Evolutionary conservation across 2,797 vertebrate genomes (phyloP).

Genomic region (Gobio occitaniae): DNA sequence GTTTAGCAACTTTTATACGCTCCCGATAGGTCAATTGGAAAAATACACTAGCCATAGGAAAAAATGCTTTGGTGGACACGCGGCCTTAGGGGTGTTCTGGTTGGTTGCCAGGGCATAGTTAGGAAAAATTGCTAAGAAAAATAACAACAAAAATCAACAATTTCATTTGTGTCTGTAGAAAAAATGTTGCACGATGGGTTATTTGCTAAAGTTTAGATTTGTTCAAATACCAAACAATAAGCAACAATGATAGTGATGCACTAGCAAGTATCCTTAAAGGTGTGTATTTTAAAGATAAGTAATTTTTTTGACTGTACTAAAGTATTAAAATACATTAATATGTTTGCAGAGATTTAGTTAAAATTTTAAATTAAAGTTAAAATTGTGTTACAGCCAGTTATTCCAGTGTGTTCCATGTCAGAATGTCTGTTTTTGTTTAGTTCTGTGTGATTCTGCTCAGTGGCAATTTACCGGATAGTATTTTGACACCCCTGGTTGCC

Average conservation of each 20-base stretch:
- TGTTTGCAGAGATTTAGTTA: too few relatives aligned
- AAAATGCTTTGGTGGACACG: too few relatives aligned
- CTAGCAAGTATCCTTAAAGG: not conserved
- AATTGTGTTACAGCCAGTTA: not conserved
- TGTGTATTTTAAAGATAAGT: too few relatives aligned
- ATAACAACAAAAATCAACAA: not conserved
- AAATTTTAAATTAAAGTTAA: too few relatives aligned
- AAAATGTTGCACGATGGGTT: not conserved
- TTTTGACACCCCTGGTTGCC: not conserved
- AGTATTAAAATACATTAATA: too few relatives aligned
- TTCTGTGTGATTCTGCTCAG: not conserved
- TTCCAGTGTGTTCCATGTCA: not conserved
- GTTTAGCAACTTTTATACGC: too few relatives aligned
- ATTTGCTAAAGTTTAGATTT: not conserved
- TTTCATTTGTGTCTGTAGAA: not conserved
- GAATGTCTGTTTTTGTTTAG: not conserved
- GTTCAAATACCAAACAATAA: not conserved
- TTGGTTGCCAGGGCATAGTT: not conserved
- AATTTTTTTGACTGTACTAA: too few relatives aligned
- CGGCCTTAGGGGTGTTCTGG: not conserved
- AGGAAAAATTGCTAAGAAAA: not conserved
- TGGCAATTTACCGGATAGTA: not conserved
- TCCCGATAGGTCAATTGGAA: too few relatives aligned
- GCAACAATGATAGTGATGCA: not conserved
- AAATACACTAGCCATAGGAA: too few relatives aligned